phyloP scores from a whole-genome alignment of 2,888 invertebrate genomes.

The Zhuqinia jingwanae region DNA sequence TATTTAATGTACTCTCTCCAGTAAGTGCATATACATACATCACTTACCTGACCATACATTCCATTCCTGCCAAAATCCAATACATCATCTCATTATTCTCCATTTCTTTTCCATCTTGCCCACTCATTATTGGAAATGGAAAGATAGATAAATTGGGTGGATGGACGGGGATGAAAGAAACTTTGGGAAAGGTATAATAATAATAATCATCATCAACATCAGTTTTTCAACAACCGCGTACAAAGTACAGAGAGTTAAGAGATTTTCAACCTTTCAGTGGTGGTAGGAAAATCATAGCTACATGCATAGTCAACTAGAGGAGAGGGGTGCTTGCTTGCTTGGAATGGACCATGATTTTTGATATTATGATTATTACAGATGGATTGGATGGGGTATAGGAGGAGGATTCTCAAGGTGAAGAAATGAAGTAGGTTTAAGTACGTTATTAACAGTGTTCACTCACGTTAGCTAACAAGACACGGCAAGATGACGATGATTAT shows the following conservation, averaged over 20 bases:
- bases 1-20: neutral
- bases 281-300: too few relatives aligned
- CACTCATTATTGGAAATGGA: conserved; percentile 31
- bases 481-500: neutral
- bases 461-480: conserved; percentile 27
- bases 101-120: neutral
- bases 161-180: neutral
- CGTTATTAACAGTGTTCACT: conserved; percentile 4
- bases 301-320: neutral
- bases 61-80: conserved; percentile 28
- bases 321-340: neutral
- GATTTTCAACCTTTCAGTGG: too few relatives aligned
- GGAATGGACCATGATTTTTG: too few relatives aligned
- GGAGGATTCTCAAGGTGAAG: conserved; percentile 53
- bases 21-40: too few relatives aligned
- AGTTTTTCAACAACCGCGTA: neutral
- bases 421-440: conserved; percentile 40
- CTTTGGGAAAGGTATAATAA: neutral
- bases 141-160: neutral
- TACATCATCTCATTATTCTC: conserved; percentile 6
- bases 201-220: neutral
- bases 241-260: too few relatives aligned
- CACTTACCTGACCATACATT: conserved; percentile 9
- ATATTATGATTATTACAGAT: too few relatives aligned
- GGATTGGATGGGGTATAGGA: neutral